Percentiles rank a stretch among this genome's conserved stretches.
Evolutionary conservation across 2,888 invertebrate genomes (phyloP).

Genomic region (Cerastis leucographa): DNA sequence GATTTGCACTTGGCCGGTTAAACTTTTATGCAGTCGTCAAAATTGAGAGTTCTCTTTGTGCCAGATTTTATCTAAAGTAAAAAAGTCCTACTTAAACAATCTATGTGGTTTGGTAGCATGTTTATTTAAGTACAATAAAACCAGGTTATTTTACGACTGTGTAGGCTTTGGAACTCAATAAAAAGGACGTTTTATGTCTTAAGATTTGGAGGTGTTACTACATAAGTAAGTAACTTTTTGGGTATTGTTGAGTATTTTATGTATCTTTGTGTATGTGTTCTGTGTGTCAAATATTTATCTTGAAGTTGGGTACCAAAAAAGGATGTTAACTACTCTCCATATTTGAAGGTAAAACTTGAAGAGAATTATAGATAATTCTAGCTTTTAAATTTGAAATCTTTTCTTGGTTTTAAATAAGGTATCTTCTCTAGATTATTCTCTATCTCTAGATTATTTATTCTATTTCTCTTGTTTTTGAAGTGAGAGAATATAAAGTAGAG

Average conservation of each 20-base stretch:
- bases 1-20: neutral
- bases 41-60: neutral
- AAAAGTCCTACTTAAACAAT: neutral
- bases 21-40: neutral
- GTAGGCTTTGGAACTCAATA: slow-evolving; percentile 1
- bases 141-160: neutral
- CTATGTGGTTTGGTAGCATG: neutral
- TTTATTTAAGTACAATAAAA: slow-evolving; percentile 20
- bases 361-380: neutral
- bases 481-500: no score
- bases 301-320: neutral
- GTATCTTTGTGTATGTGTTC: neutral
- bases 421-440: no score
- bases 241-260: neutral
- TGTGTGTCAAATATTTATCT: neutral
- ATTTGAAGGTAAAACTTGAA: neutral
- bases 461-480: neutral
- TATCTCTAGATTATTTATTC: no score
- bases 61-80: neutral
- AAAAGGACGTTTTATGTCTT: slow-evolving; percentile 18
- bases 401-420: neutral
- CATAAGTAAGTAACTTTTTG: neutral
- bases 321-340: neutral
- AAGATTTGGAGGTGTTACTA: slow-evolving; percentile 14
- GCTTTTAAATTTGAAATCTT: neutral